Base-by-base conservation (phyloP, 64 coral and sea anemone species). In the Porites lutea region DNA sequence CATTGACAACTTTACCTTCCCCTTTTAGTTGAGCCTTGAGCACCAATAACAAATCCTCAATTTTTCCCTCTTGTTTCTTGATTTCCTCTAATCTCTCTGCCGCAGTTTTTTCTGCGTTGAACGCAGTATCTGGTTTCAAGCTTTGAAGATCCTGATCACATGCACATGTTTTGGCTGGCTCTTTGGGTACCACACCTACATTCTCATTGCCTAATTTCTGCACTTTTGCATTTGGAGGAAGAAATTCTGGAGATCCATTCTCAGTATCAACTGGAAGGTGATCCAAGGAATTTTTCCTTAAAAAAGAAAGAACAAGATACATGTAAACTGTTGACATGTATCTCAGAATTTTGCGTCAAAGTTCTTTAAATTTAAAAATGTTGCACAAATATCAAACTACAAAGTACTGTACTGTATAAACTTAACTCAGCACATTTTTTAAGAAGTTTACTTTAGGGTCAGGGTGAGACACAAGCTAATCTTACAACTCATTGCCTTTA, bases 161-260 rank as follows among this genome's bases (percentile, higher is more conserved):
- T 9, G 19, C 51, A 59, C 27, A 12, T 18, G 54, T 23, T 62
- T 50, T 66, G 27, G 14, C 44, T 49, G 14, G 18, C 16, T 13
- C 9, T 65, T 61, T 44, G 20, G 10, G 46, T 49, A 18, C 16
- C 8, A 57, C 11, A 7, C 21, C 22, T 59, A 3, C 15, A 15
- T 51, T 83, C 18, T 83, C 79, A 19, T 83, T 66, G 13, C 59
- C 14, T n/a, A 83, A 45, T n/a, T 15, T 65, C 44, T 83, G 60
- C 5, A 83, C 19, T 83, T 83, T 83, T 45, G 78, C 78, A 18
- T 46, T 65, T 48, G 79, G 79, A 67, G 79, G 79, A 46, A 83
- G 79, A 50, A 64, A 83, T 50, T 83, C 79, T 66, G 79, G 79
- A 44, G 79, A 83, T n/a, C 61, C 61, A 10, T 16, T 82, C 63